These are phyloP conservation scores for Limnephilus lunatus DNA, from an alignment of 2,888 invertebrate genomes.

Conservation along the genomic window DNA sequence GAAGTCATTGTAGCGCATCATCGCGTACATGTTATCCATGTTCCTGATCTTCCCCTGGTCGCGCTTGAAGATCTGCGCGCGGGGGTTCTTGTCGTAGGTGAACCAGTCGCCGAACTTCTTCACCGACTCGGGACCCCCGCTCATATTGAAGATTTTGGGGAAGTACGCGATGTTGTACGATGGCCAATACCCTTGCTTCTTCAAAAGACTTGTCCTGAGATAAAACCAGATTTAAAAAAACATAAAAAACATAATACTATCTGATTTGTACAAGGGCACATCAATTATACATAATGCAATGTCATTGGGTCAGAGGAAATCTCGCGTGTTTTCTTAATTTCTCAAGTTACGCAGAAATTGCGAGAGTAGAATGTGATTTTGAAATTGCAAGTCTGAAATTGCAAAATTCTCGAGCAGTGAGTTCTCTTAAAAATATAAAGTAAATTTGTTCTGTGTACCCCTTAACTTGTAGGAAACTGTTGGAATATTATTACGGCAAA, in stretches of 20 bases:
- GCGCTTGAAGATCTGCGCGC: constrained; percentile 80
- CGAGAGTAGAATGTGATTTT: too few species aligned
- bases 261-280: not conserved
- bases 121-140: constrained; percentile 79
- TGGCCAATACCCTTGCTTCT: constrained; percentile 77
- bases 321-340: not conserved
- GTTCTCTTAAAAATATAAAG: too few species aligned
- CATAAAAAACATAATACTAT: not conserved
- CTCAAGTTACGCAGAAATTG: too few species aligned
- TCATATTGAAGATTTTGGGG: constrained; percentile 79
- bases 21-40: constrained; percentile 78
- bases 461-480: too few species aligned
- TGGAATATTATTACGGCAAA: too few species aligned
- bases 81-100: constrained; percentile 80
- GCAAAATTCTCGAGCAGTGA: too few species aligned
- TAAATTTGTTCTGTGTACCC: too few species aligned
- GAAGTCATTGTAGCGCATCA: constrained; percentile 84
- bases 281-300: too few species aligned
- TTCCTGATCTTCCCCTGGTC: constrained; percentile 79
- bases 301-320: not conserved
- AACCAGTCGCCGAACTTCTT: constrained; percentile 78
- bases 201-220: constrained; percentile 61
- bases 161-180: constrained; percentile 85
- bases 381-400: too few species aligned
- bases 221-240: not conserved